Conservation (phyloP, 2,113 vertebrate species). For the Australoheros scitulus region DNA sequence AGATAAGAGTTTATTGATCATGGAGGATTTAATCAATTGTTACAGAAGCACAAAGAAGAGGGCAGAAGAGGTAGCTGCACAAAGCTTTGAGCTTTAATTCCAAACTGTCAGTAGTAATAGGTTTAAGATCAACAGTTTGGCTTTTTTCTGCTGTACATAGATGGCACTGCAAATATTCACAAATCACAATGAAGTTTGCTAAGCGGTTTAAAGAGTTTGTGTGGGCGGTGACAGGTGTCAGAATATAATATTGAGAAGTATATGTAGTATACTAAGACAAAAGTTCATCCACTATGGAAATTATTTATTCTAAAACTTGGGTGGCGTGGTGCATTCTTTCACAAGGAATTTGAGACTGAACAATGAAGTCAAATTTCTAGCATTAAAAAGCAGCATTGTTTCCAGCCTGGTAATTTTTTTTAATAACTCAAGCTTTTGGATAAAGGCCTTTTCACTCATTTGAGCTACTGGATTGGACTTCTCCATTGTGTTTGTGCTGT, state of each 20-base stretch:
- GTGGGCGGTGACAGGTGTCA: not conserved
- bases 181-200: not conserved
- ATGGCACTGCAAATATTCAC: not conserved
- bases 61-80: not conserved
- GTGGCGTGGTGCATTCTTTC: not conserved
- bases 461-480: not conserved
- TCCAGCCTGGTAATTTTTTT: not conserved
- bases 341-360: rapidly evolving
- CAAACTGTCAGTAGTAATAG: conserved; percentile 14
- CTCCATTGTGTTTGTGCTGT: too few species aligned
- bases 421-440: not conserved
- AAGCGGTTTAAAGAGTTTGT: not conserved
- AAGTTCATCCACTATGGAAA: not conserved
- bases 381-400: not conserved
- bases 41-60: conserved; percentile 25
- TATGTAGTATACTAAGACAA: not conserved
- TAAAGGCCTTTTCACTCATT: not conserved
- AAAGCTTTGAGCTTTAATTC: conserved; percentile 33
- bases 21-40: conserved; percentile 15
- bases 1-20: conserved; percentile 37
- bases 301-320: not conserved
- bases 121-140: conserved; percentile 5
- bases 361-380: not conserved
- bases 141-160: not conserved
- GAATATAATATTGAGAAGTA: not conserved